Conservation (phyloP, 1,140 invertebrate species). For the Zaprionus ghesquierei region DNA sequence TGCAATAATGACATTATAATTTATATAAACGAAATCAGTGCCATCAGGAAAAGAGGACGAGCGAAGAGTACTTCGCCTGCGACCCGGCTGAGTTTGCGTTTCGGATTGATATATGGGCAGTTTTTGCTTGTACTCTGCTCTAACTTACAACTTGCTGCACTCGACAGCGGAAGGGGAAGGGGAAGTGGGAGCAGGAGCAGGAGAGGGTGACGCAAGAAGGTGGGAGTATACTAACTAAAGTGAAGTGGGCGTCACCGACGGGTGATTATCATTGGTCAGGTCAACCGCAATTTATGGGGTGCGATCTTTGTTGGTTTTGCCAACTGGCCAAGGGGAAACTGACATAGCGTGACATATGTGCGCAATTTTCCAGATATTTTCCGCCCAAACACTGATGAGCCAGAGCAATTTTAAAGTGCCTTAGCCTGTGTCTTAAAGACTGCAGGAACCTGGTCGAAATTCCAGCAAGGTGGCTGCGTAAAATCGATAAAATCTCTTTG, state of each 20-base stretch:
- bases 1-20: conserved; percentile 82
- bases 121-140: conserved; percentile 22
- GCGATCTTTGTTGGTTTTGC: conserved; percentile 59
- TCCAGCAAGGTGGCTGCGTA: conserved; percentile 30
- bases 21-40: conserved; percentile 82
- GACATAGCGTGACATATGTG: conserved; percentile 63
- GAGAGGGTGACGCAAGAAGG: too few species aligned
- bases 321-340: not conserved
- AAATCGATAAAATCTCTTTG: conserved; percentile 78
- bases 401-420: conserved; percentile 16
- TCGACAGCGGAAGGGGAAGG: not conserved
- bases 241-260: conserved; percentile 44
- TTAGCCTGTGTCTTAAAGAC: conserved; percentile 23
- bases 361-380: conserved; percentile 76
- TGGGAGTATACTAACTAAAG: conserved; percentile 28
- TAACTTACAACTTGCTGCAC: conserved; percentile 19
- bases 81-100: conserved; percentile 8
- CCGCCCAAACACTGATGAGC: conserved; percentile 54
- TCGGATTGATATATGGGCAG: conserved; percentile 73
- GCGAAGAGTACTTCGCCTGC: conserved; percentile 12
- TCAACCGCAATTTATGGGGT: conserved; percentile 59
- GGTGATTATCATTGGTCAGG: conserved; percentile 58
- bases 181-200: too few species aligned
- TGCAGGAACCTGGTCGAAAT: conserved; percentile 3
- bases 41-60: conserved; percentile 14